These are phyloP conservation scores for Drosophila eohydei DNA, from an alignment of 2,888 invertebrate genomes.

Conservation along the genomic window DNA sequence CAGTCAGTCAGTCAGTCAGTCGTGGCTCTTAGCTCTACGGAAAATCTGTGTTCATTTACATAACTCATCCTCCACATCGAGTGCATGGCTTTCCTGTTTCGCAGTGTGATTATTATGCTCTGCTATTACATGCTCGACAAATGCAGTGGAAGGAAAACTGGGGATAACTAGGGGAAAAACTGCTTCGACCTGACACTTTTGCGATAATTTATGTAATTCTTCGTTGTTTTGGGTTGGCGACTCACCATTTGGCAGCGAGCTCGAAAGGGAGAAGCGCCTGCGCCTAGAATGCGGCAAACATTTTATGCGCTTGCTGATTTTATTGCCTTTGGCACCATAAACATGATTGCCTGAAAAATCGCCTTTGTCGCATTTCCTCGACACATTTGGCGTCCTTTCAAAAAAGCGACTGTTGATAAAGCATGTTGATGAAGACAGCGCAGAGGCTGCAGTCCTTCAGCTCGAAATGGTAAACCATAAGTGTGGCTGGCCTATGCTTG, in stretches of 20 bases:
- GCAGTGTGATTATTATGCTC: constrained; percentile 61
- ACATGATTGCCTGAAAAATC: constrained; percentile 52
- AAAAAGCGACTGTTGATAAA: constrained; percentile 35
- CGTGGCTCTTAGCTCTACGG: background rate
- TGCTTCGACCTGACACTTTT: constrained; percentile 37
- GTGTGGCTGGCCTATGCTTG: constrained; percentile 12
- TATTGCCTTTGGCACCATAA: constrained; percentile 59
- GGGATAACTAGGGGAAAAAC: background rate
- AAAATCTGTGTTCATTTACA: constrained; percentile 37
- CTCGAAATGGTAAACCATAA: background rate
- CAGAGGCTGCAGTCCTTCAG: background rate
- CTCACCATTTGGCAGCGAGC: constrained; percentile 52
- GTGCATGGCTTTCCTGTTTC: constrained; percentile 3
- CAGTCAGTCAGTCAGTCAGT: background rate
- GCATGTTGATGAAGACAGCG: background rate
- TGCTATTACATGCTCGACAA: constrained; percentile 58
- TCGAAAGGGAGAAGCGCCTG: constrained; percentile 19
- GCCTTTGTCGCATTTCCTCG: constrained; percentile 66
- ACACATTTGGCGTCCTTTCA: constrained; percentile 66
- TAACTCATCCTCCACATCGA: constrained; percentile 36
- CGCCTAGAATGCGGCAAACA: constrained; percentile 71
- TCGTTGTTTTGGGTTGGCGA: constrained; percentile 52
- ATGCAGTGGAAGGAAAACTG: constrained; percentile 67
- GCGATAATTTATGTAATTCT: constrained; percentile 70
- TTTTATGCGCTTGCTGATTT: constrained; percentile 55